Conservation (phyloP, 1,140 invertebrate species). For the Pararge aegeria region DNA sequence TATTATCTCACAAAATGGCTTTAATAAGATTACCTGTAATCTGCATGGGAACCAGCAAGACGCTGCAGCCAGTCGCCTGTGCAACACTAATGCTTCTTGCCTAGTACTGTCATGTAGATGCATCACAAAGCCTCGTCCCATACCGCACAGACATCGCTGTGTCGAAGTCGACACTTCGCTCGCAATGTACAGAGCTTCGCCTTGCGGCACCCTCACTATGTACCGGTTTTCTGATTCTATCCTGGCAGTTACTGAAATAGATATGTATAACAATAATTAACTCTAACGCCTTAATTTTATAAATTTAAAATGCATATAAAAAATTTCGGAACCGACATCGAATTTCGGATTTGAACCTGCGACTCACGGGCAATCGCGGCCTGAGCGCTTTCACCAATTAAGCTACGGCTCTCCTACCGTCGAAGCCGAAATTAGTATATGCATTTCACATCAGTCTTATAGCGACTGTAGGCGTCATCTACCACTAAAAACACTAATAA, state of each 20-base stretch:
- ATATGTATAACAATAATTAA: background rate
- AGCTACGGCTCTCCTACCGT: no score
- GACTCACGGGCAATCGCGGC: no score
- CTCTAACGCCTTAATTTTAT: background rate
- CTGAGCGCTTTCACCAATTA: no score
- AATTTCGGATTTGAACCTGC: no score
- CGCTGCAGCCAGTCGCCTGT: slow-evolving; percentile 78
- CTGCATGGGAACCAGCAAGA: slow-evolving; percentile 72
- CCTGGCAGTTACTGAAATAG: slow-evolving; percentile 68
- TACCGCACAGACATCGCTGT: slow-evolving; percentile 81
- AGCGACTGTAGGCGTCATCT: no score
- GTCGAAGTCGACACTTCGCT: slow-evolving; percentile 80
- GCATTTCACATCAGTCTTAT: no score
- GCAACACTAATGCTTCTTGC: slow-evolving; percentile 82
- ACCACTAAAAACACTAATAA: no score
- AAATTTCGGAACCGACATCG: no score
- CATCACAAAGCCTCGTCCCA: slow-evolving; percentile 81
- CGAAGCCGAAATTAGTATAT: no score
- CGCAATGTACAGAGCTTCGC: slow-evolving; percentile 83
- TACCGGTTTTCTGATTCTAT: slow-evolving; percentile 83
- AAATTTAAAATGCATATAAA: no score
- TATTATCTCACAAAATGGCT: no score
- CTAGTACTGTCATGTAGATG: slow-evolving; percentile 82
- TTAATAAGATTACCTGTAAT: no score
- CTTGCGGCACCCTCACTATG: slow-evolving; percentile 81